These are phyloP conservation scores for Phocoena sinus DNA, from an alignment of 2,113 vertebrate genomes.

Conservation along the genomic window DNA sequence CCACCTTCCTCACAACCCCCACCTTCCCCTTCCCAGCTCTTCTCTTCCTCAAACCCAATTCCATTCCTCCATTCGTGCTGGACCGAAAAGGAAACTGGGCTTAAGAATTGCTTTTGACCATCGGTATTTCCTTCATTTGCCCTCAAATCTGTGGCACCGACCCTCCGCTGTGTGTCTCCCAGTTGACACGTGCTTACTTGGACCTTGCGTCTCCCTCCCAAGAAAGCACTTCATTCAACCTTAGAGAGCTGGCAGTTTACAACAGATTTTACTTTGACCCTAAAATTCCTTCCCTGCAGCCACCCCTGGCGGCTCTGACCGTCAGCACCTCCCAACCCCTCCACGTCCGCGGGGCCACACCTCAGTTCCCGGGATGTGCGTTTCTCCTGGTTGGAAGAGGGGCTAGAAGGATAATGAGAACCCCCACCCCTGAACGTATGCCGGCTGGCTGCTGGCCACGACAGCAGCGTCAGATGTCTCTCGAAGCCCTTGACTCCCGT, in stretches of 20 bases:
- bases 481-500: not conserved
- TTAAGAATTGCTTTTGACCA: not conserved
- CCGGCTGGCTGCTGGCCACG: not conserved
- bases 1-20: not conserved
- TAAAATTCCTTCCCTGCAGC: not conserved
- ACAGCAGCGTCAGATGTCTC: not conserved
- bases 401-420: not conserved
- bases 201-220: not conserved
- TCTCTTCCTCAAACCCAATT: conserved; percentile 42
- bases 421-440: too few species aligned
- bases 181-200: not conserved
- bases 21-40: conserved; percentile 37
- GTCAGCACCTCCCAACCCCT: not conserved
- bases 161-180: not conserved
- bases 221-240: not conserved
- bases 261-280: not conserved
- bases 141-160: not conserved
- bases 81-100: not conserved
- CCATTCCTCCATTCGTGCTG: not conserved
- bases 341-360: not conserved
- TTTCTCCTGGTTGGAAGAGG: not conserved
- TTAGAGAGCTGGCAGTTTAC: not conserved
- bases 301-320: not conserved
- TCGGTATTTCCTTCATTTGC: not conserved
- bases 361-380: not conserved